Evolutionary conservation across 2,888 invertebrate species (phyloP).

Genomic region (Acleris holmiana): DNA sequence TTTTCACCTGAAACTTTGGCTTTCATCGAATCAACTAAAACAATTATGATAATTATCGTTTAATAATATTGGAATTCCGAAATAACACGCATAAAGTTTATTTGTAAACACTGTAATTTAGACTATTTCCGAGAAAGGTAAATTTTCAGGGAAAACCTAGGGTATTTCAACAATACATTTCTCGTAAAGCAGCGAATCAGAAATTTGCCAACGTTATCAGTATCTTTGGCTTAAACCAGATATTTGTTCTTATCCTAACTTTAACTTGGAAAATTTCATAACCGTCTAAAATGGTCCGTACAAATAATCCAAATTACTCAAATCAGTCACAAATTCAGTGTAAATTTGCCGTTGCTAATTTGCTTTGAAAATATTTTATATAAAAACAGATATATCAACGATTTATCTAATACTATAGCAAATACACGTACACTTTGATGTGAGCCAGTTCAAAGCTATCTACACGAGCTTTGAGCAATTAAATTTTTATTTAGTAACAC

Average conservation of each 20-base stretch:
- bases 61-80: too few relatives aligned
- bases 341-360: conserved; percentile 19
- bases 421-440: conserved; percentile 28
- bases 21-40: too few relatives aligned
- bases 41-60: too few relatives aligned
- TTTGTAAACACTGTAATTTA: too few relatives aligned
- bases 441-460: conserved; percentile 27
- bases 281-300: background rate
- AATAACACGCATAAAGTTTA: too few relatives aligned
- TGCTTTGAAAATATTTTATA: conserved; percentile 22
- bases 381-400: conserved; percentile 24
- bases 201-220: too few relatives aligned
- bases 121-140: too few relatives aligned
- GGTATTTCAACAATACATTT: too few relatives aligned
- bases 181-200: too few relatives aligned
- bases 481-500: conserved; percentile 28
- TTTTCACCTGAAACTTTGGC: too few relatives aligned
- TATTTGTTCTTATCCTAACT: background rate
- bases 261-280: background rate
- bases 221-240: background rate
- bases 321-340: background rate
- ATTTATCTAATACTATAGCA: conserved; percentile 21
- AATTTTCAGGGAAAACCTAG: too few relatives aligned
- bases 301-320: conserved; percentile 12
- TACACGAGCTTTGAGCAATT: conserved; percentile 22